Percentiles rank a stretch among this genome's conserved stretches.
These are phyloP conservation scores for Hemicentrotus pulcherrimus DNA, from an alignment of 35 echinoderm and acorn worm species.

Conservation along the genomic window DNA sequence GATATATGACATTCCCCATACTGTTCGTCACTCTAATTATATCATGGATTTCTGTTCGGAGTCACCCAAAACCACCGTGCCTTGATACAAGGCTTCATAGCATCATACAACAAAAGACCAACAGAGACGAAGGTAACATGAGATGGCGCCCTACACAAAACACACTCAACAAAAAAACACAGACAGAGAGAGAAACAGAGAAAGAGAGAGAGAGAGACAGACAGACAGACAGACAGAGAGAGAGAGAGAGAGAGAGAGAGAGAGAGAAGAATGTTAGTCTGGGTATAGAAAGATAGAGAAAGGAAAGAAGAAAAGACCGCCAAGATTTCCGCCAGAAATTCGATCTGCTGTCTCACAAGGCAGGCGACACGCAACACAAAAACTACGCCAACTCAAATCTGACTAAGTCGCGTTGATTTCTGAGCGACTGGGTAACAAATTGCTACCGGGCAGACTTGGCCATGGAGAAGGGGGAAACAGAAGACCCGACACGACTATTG, in stretches of 20 bases:
- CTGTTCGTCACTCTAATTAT: neutral
- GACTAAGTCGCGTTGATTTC: conserved; percentile 36
- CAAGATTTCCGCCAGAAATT: conserved; percentile 41
- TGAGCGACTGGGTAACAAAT: conserved; percentile 21
- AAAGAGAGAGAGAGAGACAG: neutral
- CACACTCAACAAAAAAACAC: neutral
- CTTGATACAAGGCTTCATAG: neutral
- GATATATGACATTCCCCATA: neutral
- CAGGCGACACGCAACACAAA: conserved; percentile 33
- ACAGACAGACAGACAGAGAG: neutral
- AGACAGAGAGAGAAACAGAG: neutral
- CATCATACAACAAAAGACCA: neutral
- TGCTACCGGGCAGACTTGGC: conserved; percentile 4
- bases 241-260: neutral
- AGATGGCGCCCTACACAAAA: conserved; percentile 43
- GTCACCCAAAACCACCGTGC: neutral
- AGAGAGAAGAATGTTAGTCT: neutral
- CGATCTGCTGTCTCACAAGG: conserved; percentile 1
- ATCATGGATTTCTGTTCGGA: neutral
- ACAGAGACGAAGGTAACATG: neutral
- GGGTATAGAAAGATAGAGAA: neutral
- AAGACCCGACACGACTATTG: neutral
- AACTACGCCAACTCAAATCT: conserved; percentile 38
- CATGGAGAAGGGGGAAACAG: conserved; percentile 2
- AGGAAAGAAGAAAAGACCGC: conserved; percentile 9